Evolutionary conservation across 2,888 invertebrate species (phyloP), one percentile per base, ranked within the genome.

Genomic region (Drosophila kuntzei): DNA sequence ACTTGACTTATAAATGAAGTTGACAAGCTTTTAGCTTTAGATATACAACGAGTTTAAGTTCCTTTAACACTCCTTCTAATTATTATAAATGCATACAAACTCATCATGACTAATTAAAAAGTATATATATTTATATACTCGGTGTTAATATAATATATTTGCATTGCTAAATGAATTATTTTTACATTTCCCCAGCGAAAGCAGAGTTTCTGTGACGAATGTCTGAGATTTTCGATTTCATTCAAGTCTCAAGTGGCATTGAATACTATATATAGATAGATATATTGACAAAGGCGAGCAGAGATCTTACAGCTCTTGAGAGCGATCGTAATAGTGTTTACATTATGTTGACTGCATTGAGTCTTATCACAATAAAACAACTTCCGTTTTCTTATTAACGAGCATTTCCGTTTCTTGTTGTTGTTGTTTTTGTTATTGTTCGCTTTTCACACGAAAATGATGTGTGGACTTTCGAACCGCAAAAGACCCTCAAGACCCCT

Each of bases 351-450:
- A 76, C 62, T 80, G 50, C 58, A 58, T 62, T 29, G 29, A 53
- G 60, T 61, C 60, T 79, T 80, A 82, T 82, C 87, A 75, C 61
- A 78, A 77, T 72, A 77, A 68, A 69, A 41, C 62, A 54, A 84
- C 87, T 80, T 87, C 83, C 87, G 87, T 72, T 71, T 67, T 69
- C 63, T 67, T 39, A 68, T 68, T 83, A 71, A 84, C 51, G 76
- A 69, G 71, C 70, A 80, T 72, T 83, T 83, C 83, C 87, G 77
- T 78, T 79, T 63, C 32, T 49, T 58, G 9, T 18, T 41, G 29
- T 36, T 60, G 18, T 49, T 59, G 50, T 49, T 39, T 62, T 64
- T 66, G 27, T 61, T 51, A n/a, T 73, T 61, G 20, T 47, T 39
- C 63, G 43, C 29, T 67, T 76, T 78, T 29, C 59, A 60, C 57